A percentile compares a stretch with the other conserved stretches of the same genome.
phyloP scores from a whole-genome alignment of 2,113 vertebrate species.

The Oxygymnocypris stewartii region DNA sequence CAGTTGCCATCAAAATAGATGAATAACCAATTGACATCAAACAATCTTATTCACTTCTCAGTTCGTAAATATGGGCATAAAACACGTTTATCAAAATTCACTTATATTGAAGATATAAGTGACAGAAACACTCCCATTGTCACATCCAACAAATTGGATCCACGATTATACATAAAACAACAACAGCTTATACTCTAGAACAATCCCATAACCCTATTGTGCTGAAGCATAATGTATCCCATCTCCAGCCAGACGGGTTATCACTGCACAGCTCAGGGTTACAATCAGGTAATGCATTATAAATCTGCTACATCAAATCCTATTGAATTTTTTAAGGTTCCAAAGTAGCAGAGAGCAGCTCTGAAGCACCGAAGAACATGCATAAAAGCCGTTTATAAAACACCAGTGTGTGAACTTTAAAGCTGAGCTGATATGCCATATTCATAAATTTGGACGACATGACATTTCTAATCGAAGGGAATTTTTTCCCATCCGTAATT shows the following conservation, averaged over 20 bases:
- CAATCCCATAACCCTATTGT: neutral
- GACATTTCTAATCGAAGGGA: slow-evolving; percentile 46
- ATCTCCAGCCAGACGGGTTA: slow-evolving; percentile 40
- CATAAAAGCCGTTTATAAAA: slow-evolving; percentile 51
- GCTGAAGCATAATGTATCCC: neutral
- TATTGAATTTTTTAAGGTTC: slow-evolving; percentile 37
- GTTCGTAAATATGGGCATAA: neutral
- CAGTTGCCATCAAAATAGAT: neutral
- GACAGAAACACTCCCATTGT: slow-evolving; percentile 12
- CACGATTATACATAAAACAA: slow-evolving; percentile 1
- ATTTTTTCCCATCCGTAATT: slow-evolving; percentile 18
- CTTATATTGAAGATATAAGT: too few species aligned
- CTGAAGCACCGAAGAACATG: slow-evolving; percentile 30
- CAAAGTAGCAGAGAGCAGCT: slow-evolving; percentile 24
- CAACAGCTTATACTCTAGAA: neutral
- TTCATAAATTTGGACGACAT: slow-evolving; percentile 51
- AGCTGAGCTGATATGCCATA: slow-evolving; percentile 47
- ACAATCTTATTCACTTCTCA: neutral
- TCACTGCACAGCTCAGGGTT: slow-evolving; percentile 23
- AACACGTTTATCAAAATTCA: neutral
- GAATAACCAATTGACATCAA: too few species aligned
- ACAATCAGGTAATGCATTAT: slow-evolving; percentile 50
- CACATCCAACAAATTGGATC: slow-evolving; percentile 4
- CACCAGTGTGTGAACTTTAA: slow-evolving; percentile 43
- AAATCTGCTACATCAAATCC: slow-evolving; percentile 44